Evolutionary conservation across 2,113 vertebrate genomes (phyloP), one percentile per base, ranked within the genome.

Genomic region (Pelodiscus sinensis): DNA sequence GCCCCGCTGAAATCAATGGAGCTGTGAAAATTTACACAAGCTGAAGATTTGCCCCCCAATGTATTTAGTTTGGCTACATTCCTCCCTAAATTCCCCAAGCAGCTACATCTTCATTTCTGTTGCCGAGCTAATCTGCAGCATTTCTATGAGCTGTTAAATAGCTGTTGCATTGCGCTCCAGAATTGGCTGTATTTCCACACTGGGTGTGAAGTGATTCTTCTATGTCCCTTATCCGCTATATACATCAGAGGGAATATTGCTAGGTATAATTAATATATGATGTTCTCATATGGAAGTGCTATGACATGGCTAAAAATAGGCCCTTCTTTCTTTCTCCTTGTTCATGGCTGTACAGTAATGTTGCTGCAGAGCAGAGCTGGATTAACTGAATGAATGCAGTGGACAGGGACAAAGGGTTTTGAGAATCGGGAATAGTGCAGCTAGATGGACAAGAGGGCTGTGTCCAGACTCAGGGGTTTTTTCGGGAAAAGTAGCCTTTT

Each of bases 1-100:
- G 81, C 21, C 29, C 2, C 62, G 27, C 1, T 0, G 10, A 1
- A 5, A 15, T 19, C 2, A 0, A 25, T 7, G 16, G 24, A 50
- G 38, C 11, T 50, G 6, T 77, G 44, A 58, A 29, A 1, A 0
- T 73, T 4, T 22, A 8, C 82, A 12, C 0, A 2, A 60, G 10
- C 22, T 8, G 31, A 0, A 51, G n/a, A 15, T n/a, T 55, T 57
- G 44, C 35, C 29, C 65, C 44, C 29, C 78, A 0, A 4, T 4
- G 13, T 1, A 38, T 16, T 35, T 6, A 35, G 50, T 52, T 60
- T 71, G 65, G 18, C 65, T 35, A 68, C n/a, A 62, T 62, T 62
- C 60, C 60, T 62, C 60, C 60, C 60, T 75, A 55, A 10, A 1
- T 54, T 50, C 86, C 54, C 52, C 57, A 4, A 51, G 51, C 19